Conservation (phyloP, 2,797 vertebrate genomes). For the Dicrostonyx torquatus region DNA sequence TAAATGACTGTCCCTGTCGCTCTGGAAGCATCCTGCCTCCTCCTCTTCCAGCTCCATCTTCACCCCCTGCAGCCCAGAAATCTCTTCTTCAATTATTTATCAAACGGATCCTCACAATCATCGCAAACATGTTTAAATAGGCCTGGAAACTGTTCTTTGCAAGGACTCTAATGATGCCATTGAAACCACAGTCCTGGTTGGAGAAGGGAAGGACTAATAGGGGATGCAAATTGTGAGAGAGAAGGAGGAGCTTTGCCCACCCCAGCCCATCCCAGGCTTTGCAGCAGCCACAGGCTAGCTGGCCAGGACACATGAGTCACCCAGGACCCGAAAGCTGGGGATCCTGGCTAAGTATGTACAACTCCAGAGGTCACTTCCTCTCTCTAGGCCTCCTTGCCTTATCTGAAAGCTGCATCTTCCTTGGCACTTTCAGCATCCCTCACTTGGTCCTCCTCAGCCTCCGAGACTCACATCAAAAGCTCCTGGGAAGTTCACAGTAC, state of each 20-base stretch:
- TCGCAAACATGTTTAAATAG: conserved; percentile 83
- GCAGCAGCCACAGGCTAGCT: background rate
- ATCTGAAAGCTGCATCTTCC: background rate
- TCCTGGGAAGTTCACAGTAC: background rate
- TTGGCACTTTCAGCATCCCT: background rate
- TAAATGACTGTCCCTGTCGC: conserved; percentile 84
- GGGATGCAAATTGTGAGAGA: no score
- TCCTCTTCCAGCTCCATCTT: conserved; percentile 68
- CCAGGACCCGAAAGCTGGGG: background rate
- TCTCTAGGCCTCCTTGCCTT: background rate
- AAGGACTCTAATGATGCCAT: conserved; percentile 19
- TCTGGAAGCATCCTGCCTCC: conserved; percentile 44
- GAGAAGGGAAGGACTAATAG: conserved; percentile 20
- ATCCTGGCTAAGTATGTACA: background rate
- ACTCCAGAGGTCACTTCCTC: background rate
- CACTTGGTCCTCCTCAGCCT: background rate
- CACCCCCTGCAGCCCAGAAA: background rate
- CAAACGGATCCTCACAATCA: conserved; percentile 79
- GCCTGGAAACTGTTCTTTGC: conserved; percentile 62
- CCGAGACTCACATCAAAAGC: background rate
- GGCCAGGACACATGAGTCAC: no score
- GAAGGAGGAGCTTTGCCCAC: background rate
- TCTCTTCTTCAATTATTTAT: conserved; percentile 86
- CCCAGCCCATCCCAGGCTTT: background rate
- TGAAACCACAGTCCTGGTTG: conserved; percentile 4